Evolutionary conservation across 1,140 invertebrate species (phyloP), one percentile per base, ranked within the genome.

Genomic region (Drosophila santomea): DNA sequence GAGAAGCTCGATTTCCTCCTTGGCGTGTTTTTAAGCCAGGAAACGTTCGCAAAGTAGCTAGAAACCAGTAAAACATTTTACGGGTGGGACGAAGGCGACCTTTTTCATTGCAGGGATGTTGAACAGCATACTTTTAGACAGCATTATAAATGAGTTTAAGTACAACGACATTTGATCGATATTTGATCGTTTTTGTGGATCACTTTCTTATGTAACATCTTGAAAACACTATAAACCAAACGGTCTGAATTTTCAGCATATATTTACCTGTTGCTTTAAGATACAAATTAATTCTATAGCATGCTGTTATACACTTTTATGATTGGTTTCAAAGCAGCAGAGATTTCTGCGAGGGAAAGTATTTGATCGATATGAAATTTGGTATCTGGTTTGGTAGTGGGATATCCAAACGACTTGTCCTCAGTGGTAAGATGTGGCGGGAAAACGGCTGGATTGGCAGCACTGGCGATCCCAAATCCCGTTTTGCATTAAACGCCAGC

Each of bases 401-500:
- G 15, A 11, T 20, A 15, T 15, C n/a, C 39, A 15, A 41, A 2
- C 0, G 4, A 7, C n/a, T 6, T 0, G n/a, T n/a, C 14, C 7
- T 41, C 14, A 41, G 20, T 25, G 25, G 25, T 20, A 0, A 20
- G 3, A 32, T 23, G 15, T 17, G 4, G 15, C 39, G 17, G 20
- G 44, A 56, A 38, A 50, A 20, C 14, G 11, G 55, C 41, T 72
- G n/a, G 43, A 58, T 38, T 25, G 36, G 17, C 51, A 73, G 44
- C 55, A 69, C 56, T 43, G 11, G 20, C 51, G 35, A 56, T 25
- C 74, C 55, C 79, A 74, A 82, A 68, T 78, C 58, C 64, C 74
- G 64, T 85, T 78, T 85, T 80, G 74, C 68, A 74, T 67, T 38
- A 45, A 45, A 66, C 71, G 56, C 57, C 78, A 80, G 56, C 47